Conservation (phyloP, 1,140 invertebrate genomes). For the Diabrotica virgifera region DNA sequence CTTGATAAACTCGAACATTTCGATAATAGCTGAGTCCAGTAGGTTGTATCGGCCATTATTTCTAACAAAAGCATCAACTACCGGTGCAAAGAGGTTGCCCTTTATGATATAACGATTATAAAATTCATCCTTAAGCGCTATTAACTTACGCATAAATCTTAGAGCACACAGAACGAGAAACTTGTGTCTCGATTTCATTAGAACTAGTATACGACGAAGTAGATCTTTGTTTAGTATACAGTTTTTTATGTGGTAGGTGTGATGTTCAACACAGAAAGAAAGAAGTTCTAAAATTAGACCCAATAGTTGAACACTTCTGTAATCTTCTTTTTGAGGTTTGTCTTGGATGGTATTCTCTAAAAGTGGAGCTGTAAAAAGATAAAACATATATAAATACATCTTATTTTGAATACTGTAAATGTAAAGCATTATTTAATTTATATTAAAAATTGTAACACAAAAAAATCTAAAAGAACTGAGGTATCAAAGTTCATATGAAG, state of each 20-base stretch:
- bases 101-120: constrained; percentile 96
- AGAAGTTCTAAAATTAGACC: constrained; percentile 93
- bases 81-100: constrained; percentile 91
- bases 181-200: constrained; percentile 97
- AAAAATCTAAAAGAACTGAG: too few species aligned
- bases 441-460: too few species aligned
- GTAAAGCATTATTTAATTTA: too few species aligned
- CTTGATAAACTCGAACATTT: constrained; percentile 99
- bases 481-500: too few species aligned
- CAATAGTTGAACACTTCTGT: constrained; percentile 92
- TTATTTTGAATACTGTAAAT: too few species aligned
- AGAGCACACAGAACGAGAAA: constrained; percentile 96
- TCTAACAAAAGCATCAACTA: constrained; percentile 92
- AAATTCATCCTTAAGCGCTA: constrained; percentile 97
- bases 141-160: constrained; percentile 92
- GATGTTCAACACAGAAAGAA: constrained; percentile 99
- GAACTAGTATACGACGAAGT: constrained; percentile 87
- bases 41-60: constrained; percentile 97
- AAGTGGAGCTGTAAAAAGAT: constrained; percentile 68
- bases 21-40: constrained; percentile 96
- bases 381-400: neutral
- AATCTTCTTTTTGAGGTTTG: constrained; percentile 87
- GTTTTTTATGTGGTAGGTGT: constrained; percentile 98
- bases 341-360: constrained; percentile 87
- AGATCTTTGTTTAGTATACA: constrained; percentile 97